These are phyloP conservation scores for Onthophagus taurus DNA, from an alignment of 1,140 invertebrate species.

Conservation along the genomic window DNA sequence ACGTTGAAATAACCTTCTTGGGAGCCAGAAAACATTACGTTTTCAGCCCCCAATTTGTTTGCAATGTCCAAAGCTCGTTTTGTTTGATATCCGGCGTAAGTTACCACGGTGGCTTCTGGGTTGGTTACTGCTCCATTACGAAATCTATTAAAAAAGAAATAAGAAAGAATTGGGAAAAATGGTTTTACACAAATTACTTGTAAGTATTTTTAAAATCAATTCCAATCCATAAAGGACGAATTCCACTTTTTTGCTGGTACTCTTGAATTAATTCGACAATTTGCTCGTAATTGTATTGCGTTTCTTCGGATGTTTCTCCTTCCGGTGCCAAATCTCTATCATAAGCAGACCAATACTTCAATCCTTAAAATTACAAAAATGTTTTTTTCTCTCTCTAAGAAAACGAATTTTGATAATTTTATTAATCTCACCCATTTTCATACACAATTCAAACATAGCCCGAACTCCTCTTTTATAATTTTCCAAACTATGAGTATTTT, in stretches of 20 bases:
- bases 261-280: slow-evolving; percentile 47
- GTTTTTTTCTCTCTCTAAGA: too few relatives aligned
- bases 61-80: slow-evolving; percentile 56
- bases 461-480: slow-evolving; percentile 51
- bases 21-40: slow-evolving; percentile 52
- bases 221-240: slow-evolving; percentile 54
- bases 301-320: slow-evolving; percentile 44
- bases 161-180: slow-evolving; percentile 10
- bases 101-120: slow-evolving; percentile 47
- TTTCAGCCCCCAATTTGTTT: slow-evolving; percentile 49
- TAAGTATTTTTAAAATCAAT: slow-evolving; percentile 44
- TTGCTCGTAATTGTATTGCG: slow-evolving; percentile 47
- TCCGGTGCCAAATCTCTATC: slow-evolving; percentile 46
- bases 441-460: slow-evolving; percentile 54
- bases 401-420: too few relatives aligned
- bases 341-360: slow-evolving; percentile 56
- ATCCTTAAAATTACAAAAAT: too few relatives aligned
- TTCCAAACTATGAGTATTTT: slow-evolving; percentile 33
- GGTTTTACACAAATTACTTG: slow-evolving; percentile 20
- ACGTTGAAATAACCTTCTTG: slow-evolving; percentile 51
- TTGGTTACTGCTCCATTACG: slow-evolving; percentile 50
- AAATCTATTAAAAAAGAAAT: slow-evolving; percentile 40
- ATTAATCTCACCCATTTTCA: slow-evolving; percentile 42
- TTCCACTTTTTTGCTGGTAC: slow-evolving; percentile 44
- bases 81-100: slow-evolving; percentile 51